A percentile compares a stretch with the other conserved stretches of the same genome.
phyloP scores from a whole-genome alignment of 2,888 invertebrate species.

The Polyploca ridens region DNA sequence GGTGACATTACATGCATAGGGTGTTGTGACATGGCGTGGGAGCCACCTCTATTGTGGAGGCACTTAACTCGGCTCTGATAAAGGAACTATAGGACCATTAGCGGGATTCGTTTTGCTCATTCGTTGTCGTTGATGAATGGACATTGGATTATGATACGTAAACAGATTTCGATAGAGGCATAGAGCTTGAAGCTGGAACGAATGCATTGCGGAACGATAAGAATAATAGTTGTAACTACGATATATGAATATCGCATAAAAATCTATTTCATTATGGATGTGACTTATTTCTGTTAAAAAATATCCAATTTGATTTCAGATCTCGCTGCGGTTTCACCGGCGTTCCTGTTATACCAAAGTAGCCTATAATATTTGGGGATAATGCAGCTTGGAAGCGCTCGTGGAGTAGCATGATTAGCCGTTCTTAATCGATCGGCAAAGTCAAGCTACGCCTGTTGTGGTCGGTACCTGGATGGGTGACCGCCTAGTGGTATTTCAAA shows the following conservation, averaged over 20 bases:
- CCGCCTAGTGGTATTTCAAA: no score
- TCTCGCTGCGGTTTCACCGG: no score
- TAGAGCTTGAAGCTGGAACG: conserved; percentile 38
- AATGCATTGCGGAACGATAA: conserved; percentile 29
- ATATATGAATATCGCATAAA: no score
- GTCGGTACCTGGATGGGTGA: no score
- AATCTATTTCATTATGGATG: neutral
- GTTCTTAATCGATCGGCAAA: no score
- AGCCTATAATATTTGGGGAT: no score
- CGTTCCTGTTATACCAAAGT: no score
- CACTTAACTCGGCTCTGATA: conserved; percentile 80
- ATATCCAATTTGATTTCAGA: no score
- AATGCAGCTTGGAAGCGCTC: no score
- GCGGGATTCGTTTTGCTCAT: conserved; percentile 81
- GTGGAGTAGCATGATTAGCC: no score
- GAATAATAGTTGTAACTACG: neutral
- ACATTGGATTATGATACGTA: conserved; percentile 79
- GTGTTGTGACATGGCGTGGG: conserved; percentile 83
- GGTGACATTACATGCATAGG: conserved; percentile 50
- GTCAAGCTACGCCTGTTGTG: no score
- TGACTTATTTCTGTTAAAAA: neutral
- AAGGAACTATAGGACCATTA: conserved; percentile 81
- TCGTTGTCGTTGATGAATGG: conserved; percentile 76
- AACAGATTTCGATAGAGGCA: conserved; percentile 60
- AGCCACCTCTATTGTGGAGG: conserved; percentile 76